Evolutionary conservation across 2,888 invertebrate genomes (phyloP).

Genomic region (Zonitis immaculata): DNA sequence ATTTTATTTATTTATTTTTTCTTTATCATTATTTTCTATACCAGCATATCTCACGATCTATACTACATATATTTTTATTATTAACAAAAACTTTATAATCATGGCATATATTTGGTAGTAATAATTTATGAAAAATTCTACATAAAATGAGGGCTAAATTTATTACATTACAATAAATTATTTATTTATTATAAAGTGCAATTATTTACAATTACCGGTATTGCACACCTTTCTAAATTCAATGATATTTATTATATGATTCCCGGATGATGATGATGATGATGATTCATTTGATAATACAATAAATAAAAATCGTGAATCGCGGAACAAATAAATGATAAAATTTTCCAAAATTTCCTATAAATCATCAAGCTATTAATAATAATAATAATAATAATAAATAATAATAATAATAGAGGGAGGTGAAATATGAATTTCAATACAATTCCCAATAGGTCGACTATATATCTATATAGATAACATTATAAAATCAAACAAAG

Average conservation of each 20-base stretch:
- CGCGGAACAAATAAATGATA: not conserved
- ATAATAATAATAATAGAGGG: not conserved
- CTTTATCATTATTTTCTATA: too few relatives aligned
- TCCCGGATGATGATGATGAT: not conserved
- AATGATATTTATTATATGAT: not conserved
- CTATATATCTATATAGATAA: too few relatives aligned
- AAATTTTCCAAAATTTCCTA: not conserved
- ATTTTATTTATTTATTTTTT: too few relatives aligned
- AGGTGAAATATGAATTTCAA: constrained; percentile 13
- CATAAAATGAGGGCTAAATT: not conserved
- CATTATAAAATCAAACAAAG: not conserved
- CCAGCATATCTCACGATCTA: constrained; percentile 26
- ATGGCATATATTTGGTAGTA: not conserved
- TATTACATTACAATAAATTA: not conserved
- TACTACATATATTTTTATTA: constrained; percentile 16
- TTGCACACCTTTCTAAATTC: not conserved
- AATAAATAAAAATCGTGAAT: not conserved
- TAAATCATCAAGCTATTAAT: not conserved
- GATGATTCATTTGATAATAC: not conserved
- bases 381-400: not conserved
- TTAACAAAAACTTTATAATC: too few relatives aligned
- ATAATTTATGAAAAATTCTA: not conserved
- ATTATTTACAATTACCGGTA: not conserved
- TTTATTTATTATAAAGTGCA: too few relatives aligned
- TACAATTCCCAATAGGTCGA: constrained; percentile 15